Conservation (phyloP, 2,113 vertebrate species). For the Tragulus kanchil region DNA sequence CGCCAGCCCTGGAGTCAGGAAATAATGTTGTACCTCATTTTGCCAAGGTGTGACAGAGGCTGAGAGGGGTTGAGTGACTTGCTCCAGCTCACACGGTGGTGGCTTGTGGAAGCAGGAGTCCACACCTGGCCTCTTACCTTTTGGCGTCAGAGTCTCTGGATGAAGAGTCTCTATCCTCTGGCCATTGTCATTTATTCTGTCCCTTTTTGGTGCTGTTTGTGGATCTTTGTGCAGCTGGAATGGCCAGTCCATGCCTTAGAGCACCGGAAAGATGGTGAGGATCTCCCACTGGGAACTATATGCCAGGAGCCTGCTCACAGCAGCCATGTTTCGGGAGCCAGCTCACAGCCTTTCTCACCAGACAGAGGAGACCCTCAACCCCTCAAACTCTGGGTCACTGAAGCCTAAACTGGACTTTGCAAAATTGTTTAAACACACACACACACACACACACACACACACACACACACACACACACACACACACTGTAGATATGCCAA, state of each 20-base stretch:
- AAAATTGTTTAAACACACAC: not conserved
- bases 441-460: too few relatives aligned
- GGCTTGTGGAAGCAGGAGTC: not conserved
- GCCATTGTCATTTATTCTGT: not conserved
- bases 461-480: not conserved
- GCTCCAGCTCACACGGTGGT: not conserved
- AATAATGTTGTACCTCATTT: not conserved
- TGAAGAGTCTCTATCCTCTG: not conserved
- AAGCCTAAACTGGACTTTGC: not conserved
- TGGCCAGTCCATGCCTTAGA: accelerated
- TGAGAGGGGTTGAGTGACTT: too few relatives aligned
- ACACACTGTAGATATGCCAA: not conserved
- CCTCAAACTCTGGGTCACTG: not conserved
- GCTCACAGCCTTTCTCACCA: not conserved
- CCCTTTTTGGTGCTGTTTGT: not conserved
- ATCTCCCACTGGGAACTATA: not conserved
- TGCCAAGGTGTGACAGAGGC: not conserved
- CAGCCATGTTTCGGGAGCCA: not conserved
- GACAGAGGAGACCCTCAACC: not conserved
- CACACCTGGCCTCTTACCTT: not conserved
- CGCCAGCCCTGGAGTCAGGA: not conserved
- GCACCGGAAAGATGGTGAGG: not conserved
- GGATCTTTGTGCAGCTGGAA: not conserved
- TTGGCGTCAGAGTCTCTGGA: not conserved
- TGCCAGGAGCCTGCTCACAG: not conserved